Evolutionary conservation across 23 tunicate genomes (phyloP).

Genomic region (Ciona savignyi): DNA sequence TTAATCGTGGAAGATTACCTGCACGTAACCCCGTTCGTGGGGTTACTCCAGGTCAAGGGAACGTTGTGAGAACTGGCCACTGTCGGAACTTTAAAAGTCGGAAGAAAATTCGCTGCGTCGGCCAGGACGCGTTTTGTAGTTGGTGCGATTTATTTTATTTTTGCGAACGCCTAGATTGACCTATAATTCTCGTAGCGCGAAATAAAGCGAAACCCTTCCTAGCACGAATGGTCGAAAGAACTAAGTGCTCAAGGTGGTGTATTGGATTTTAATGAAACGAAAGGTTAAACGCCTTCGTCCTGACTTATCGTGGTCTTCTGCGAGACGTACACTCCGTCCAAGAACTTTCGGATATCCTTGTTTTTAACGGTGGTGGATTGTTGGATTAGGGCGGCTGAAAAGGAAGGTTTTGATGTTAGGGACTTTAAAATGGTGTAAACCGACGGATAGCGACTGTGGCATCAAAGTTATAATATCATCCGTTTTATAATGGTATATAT

Average conservation of each 20-base stretch:
- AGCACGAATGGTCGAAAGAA: not conserved
- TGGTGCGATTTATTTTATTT: too few relatives aligned
- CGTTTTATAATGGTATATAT: too few relatives aligned
- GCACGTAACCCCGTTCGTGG: too few relatives aligned
- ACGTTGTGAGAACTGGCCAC: not conserved
- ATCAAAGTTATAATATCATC: too few relatives aligned
- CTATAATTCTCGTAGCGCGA: too few relatives aligned
- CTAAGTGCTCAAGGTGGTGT: not conserved
- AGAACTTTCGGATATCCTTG: conserved; percentile 99
- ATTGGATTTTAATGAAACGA: not conserved
- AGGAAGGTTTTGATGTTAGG: not conserved
- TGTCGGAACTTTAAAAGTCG: conserved; percentile 2
- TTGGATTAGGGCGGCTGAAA: conserved; percentile 94
- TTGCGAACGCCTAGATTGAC: too few relatives aligned
- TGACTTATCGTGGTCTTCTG: conserved; percentile 79
- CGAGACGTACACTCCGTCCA: conserved; percentile 99
- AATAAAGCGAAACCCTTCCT: not conserved
- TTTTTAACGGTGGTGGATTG: conserved; percentile 98
- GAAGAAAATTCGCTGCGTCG: conserved; percentile 4
- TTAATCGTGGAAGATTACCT: too few relatives aligned
- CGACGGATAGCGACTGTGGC: not conserved
- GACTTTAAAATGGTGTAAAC: not conserved
- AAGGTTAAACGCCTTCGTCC: conserved; percentile 25
- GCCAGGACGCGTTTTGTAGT: too few relatives aligned
- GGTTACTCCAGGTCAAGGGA: too few relatives aligned